Evolutionary conservation across 2,888 invertebrate species (phyloP), one percentile per base, ranked within the genome.

Genomic region (Diarsia rubi): DNA sequence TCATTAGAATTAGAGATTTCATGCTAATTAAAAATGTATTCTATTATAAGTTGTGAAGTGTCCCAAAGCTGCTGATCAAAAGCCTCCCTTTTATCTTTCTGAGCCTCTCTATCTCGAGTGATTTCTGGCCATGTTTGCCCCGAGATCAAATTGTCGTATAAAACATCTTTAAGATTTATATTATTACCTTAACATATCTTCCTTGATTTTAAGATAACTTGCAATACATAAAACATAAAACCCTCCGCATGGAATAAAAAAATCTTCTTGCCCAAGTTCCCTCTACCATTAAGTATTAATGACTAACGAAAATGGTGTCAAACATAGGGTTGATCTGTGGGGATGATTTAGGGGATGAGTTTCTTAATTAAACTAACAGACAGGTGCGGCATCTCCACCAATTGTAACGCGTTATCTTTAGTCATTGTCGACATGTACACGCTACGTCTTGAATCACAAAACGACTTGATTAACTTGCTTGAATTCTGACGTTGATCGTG

Each of bases 341-440:
- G 92, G 91, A 92, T 92, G 92, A 92, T 91, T 88, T 82, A 21
- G 59, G 59, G 80, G 82, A 77, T 82, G 84, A 86, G 88, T 90
- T 91, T 92, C 91, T 92, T 94, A 93, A 94, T 94, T 93, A 94
- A 94, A 93, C 90, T 89, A 89, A 83, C 89, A 87, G 94, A 94
- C 94, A 94, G 92, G 84, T 89, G 91, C 91, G 90, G 92, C 92
- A 90, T 91, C 92, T 91, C 91, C 84, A 91, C 90, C 91, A 91
- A 92, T 93, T 88, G 93, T 73, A 52, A 66, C n/a, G 82, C 88
- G 88, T 91, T 94, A 94, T 94, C 93, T 90, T 72, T 82, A 80
- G 57, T 3, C 85, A 87, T 91, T 92, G 88, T 91, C 75, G 77
- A 73, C 77, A 78, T 73, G 80, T 80, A 82, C 79, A 45, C 60